Evolutionary conservation across 2,888 invertebrate genomes (phyloP), one percentile per base, ranked within the genome.

Genomic region (Hipparchia sbordonii): DNA sequence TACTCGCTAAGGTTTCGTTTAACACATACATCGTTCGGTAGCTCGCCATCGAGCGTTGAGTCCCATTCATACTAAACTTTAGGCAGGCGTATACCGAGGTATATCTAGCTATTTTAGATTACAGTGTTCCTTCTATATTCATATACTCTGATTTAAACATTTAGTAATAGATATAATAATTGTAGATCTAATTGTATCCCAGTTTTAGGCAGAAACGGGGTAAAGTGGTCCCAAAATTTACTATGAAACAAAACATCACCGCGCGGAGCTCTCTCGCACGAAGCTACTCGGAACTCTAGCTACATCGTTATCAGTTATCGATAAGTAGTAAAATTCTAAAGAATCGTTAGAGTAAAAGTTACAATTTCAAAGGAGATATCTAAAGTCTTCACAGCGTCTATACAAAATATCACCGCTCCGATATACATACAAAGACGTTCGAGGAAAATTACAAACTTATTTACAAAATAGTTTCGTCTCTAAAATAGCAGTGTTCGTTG

Each of bases 221-320:
- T 82, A 85, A 85, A 89, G 86, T 93, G 93, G 93, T 93, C 93
- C 93, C 93, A 92, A 92, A 91, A 90, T 92, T 90, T 90, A 91
- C 86, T 91, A 92, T 91, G 91, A 93, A 92, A 88, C 85, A 87
- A 88, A 91, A 91, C 88, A 86, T 84, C 84, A 84, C 84, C 85
- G 81, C 81, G 73, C 71, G 72, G 72, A 70, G 74, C 72, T 77
- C 71, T 70, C 69, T 51, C 51, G 79, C 81, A 82, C 80, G 77
- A 80, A 85, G 69, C 76, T 73, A 77, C 72, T 75, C 74, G 77
- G 74, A 77, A 72, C 67, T 66, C 73, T 74, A 73, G 33, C 68
- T 60, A 65, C 13, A 52, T 23, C 67, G 48, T 8, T 48, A 52
- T 61, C 67, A 72, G 74, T 67, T 72, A 74, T 70, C 56, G 13